phyloP scores from a whole-genome alignment of 2,888 invertebrate species.

The Tubulanus polymorphus region DNA sequence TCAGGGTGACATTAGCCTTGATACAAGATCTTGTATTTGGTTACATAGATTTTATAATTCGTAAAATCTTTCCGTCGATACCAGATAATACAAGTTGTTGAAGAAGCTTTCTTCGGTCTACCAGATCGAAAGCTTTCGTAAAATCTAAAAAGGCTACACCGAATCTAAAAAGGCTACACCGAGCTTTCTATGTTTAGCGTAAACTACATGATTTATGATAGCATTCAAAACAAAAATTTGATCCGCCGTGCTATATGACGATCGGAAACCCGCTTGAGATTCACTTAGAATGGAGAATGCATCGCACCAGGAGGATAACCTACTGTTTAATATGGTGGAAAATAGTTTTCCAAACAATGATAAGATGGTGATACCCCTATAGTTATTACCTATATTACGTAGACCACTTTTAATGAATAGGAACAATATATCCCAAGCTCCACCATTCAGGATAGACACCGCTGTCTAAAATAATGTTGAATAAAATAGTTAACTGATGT shows the following conservation, averaged over 20 bases:
- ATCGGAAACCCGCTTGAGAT: constrained; percentile 15
- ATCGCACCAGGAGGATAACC: background rate
- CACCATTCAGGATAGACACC: background rate
- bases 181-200: background rate
- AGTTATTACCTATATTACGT: background rate
- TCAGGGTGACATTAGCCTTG: no score
- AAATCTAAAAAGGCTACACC: no score
- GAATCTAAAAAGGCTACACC: constrained; percentile 11
- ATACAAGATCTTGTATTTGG: background rate
- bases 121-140: constrained; percentile 14
- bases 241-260: constrained; percentile 7
- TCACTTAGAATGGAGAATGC: no score
- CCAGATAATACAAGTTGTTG: constrained; percentile 4
- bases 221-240: constrained; percentile 11
- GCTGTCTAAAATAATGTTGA: background rate
- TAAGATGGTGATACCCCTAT: background rate
- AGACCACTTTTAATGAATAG: background rate
- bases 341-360: background rate
- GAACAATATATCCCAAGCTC: background rate
- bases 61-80: constrained; percentile 11
- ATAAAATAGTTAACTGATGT: background rate
- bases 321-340: background rate
- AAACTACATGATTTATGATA: constrained; percentile 8
- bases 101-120: constrained; percentile 11
- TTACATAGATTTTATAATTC: constrained; percentile 13